Conservation (phyloP, 1,140 invertebrate species). For the Drosophila melanogaster region DNA sequence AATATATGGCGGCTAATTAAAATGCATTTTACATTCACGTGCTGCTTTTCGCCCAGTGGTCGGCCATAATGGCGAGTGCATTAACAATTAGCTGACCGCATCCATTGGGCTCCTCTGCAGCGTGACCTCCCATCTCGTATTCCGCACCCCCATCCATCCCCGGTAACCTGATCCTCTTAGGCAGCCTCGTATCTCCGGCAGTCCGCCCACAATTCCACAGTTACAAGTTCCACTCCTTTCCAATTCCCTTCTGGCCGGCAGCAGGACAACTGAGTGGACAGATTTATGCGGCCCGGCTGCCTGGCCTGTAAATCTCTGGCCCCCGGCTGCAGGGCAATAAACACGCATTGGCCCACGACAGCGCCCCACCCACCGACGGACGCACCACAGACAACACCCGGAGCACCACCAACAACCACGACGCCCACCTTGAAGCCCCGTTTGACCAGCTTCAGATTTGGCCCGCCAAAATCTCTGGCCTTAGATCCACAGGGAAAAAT, state of each 20-base stretch:
- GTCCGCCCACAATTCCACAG: conserved; percentile 56
- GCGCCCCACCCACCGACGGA: conserved; percentile 44
- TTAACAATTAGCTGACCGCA: conserved; percentile 82
- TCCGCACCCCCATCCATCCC: not conserved
- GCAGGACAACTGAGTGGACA: conserved; percentile 33
- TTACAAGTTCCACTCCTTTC: conserved; percentile 21
- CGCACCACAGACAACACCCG: conserved; percentile 7
- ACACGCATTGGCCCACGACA: conserved; percentile 74
- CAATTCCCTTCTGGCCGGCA: conserved; percentile 41
- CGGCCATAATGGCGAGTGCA: conserved; percentile 75
- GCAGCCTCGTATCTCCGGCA: conserved; percentile 18
- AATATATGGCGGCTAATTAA: conserved; percentile 81
- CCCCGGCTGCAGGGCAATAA: conserved; percentile 70
- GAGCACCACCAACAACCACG: conserved; percentile 13
- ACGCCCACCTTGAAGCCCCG: conserved; percentile 40
- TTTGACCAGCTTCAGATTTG: conserved; percentile 69
- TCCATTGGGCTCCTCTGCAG: conserved; percentile 62
- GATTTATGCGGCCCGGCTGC: conserved; percentile 67
- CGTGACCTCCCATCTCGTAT: conserved; percentile 1
- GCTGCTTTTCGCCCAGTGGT: conserved; percentile 39
- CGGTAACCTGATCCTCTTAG: conserved; percentile 51
- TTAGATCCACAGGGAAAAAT: conserved; percentile 39
- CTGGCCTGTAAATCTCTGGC: conserved; percentile 73
- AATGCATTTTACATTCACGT: conserved; percentile 76
- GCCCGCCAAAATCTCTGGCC: conserved; percentile 57